These are phyloP conservation scores for Naja naja DNA, from an alignment of 2,113 vertebrate genomes.

Conservation along the genomic window DNA sequence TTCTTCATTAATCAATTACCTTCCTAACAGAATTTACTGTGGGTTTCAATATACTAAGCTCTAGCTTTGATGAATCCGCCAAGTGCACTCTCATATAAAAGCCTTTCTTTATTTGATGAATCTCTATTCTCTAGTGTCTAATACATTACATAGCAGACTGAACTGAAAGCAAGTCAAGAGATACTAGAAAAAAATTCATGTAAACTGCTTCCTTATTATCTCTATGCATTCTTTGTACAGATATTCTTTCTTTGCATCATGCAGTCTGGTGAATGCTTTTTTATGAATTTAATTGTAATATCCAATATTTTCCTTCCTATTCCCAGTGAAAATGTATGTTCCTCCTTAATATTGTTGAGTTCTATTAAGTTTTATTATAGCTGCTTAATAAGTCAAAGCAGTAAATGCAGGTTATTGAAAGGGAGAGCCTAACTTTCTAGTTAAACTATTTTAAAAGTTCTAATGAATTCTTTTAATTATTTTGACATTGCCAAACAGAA, in stretches of 20 bases:
- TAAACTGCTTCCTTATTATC: neutral
- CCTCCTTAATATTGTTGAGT: neutral
- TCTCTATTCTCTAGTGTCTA: slow-evolving; percentile 34
- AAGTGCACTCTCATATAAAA: slow-evolving; percentile 37
- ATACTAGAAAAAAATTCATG: neutral
- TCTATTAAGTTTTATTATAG: neutral
- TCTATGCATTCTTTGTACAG: neutral
- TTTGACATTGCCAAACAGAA: neutral
- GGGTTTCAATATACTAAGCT: slow-evolving; percentile 57
- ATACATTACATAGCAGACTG: slow-evolving; percentile 29
- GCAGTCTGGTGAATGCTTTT: neutral
- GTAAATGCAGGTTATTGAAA: neutral
- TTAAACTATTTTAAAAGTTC: neutral
- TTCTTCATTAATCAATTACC: slow-evolving; percentile 51
- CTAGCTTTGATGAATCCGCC: slow-evolving; percentile 26
- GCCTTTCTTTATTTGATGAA: slow-evolving; percentile 51
- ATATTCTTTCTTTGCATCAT: neutral
- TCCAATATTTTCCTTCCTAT: neutral
- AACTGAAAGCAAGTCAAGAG: neutral
- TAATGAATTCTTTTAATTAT: neutral
- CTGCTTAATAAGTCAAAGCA: neutral
- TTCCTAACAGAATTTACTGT: slow-evolving; percentile 44
- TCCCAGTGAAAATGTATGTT: neutral
- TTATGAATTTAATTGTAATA: neutral
- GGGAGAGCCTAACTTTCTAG: neutral